phyloP scores from a whole-genome alignment of 30 jellyfish, hydroid and myxozoan genomes.

The Mastigias papua region DNA sequence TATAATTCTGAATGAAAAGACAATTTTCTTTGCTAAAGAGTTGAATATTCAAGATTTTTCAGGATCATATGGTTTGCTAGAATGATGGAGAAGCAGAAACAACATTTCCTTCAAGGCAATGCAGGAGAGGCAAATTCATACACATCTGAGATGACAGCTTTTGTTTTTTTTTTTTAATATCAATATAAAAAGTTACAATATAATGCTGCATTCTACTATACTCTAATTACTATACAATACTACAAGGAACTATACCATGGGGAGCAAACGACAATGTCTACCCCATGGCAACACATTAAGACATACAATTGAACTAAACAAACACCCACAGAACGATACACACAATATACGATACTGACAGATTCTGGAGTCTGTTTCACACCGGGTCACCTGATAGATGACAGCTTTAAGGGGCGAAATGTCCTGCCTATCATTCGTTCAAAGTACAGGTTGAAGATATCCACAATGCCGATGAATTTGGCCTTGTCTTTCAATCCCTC shows the following conservation, averaged over 20 bases:
- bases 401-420: slow-evolving; percentile 61
- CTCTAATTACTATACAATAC: too few relatives aligned
- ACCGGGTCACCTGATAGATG: too few relatives aligned
- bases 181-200: too few relatives aligned
- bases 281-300: too few relatives aligned
- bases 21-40: slow-evolving; percentile 58
- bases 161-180: too few relatives aligned
- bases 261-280: too few relatives aligned
- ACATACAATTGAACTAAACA: too few relatives aligned
- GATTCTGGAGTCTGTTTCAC: too few relatives aligned
- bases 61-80: slow-evolving; percentile 71
- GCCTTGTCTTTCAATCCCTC: slow-evolving; percentile 54
- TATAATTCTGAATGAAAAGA: slow-evolving; percentile 33
- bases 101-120: slow-evolving; percentile 41
- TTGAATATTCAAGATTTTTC: slow-evolving; percentile 32
- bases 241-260: too few relatives aligned
- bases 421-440: slow-evolving; percentile 48
- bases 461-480: slow-evolving; percentile 70
- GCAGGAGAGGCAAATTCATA: slow-evolving; percentile 59
- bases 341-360: too few relatives aligned
- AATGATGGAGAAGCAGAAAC: slow-evolving; percentile 49
- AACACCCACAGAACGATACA: too few relatives aligned
- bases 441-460: slow-evolving; percentile 14
- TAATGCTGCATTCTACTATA: too few relatives aligned
- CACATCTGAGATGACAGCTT: slow-evolving; percentile 66